Evolutionary conservation across 2,113 vertebrate genomes (phyloP), one percentile per base, ranked within the genome.

Genomic region (Varanus komodoensis): DNA sequence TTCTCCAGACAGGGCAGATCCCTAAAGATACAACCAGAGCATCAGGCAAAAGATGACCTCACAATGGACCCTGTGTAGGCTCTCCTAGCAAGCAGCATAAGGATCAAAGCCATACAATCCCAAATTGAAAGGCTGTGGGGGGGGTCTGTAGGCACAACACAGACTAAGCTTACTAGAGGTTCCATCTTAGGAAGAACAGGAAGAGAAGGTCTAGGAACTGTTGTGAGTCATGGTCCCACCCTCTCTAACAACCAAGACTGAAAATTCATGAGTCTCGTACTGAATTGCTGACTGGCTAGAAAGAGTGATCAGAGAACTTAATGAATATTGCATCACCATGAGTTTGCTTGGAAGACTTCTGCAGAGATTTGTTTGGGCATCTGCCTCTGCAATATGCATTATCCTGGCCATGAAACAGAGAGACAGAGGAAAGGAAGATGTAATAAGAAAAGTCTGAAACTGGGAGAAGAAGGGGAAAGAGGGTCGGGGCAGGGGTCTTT

Each of bases 291-390:
- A 89, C 86, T 89, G 86, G 52, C 71, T 54, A 87, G 90, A 95
- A 94, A 84, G 19, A 84, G 79, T 87, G 89, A 92, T 93, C 82
- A 64, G 82, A 77, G 83, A 82, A 79, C 87, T 92, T 95, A 95
- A 91, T 96, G 92, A 92, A 86, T 84, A 80, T 94, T 93, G 91
- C 92, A 94, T 92, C 89, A 86, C 85, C 38, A 89, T 82, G 89
- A 91, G 14, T 75, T 94, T 82, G 88, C 92, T 69, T 88, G 80
- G 86, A 23, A 91, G 90, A 94, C 89, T 93, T 82, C 61, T 86
- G 64, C 64, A 92, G 64, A 88, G 91, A 89, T 91, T 88, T 95
- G 67, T 92, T 44, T 95, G 91, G 82, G 87, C 89, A 93, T 89
- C 93, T 93, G 68, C 86, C 87, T 87, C 86, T 92, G 87, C 29